Evolutionary conservation across 2,888 invertebrate species (phyloP), one percentile per base, ranked within the genome.

Genomic region (Brachycybe producta): DNA sequence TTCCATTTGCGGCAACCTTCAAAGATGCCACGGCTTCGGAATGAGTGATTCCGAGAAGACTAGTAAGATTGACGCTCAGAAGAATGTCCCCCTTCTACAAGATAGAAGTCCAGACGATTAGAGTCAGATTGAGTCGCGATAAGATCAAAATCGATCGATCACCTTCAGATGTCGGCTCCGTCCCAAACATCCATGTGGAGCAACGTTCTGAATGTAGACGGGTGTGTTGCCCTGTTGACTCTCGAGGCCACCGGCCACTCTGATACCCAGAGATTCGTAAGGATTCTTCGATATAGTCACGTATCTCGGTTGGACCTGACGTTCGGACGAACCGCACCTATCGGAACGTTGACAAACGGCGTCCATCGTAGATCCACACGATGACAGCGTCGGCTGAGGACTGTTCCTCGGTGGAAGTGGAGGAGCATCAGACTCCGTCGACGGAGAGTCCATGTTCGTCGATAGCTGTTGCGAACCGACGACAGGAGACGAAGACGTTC

Each of bases 181-280:
- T 17, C 67, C 69, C 8, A 70, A 61, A 55, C 68, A 68, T 17
- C 70, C 70, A 17, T 65, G 63, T 13, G 64, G 62, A 54, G 68
- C 68, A 44, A 71, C 65, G 56, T 70, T 70, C 23, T 70, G 68
- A 46, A 71, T 64, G 59, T 70, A 71, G 36, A 71, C 66, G 21
- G 71, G 70, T 8, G 68, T 69, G 57, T 70, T 69, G 5, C 70
- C 70, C 51, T 69, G 61, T 39, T 67, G 67, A 56, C 67, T 67
- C 34, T 61, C 61, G 28, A 68, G 52, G 2, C 70, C 71, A 15
- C 71, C 70, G 13, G 70, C 70, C 40, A 71, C 67, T 54, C 70
- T 66, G 58, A 71, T 65, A 17, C 71, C 71, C 36, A 71, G 58
- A 21, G 64, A 65, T 54, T 71, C 70, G 41, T 58, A 56, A 1